Base-by-base conservation (phyloP, 2,797 vertebrate genomes). In the Microctenopoma lineatum region DNA sequence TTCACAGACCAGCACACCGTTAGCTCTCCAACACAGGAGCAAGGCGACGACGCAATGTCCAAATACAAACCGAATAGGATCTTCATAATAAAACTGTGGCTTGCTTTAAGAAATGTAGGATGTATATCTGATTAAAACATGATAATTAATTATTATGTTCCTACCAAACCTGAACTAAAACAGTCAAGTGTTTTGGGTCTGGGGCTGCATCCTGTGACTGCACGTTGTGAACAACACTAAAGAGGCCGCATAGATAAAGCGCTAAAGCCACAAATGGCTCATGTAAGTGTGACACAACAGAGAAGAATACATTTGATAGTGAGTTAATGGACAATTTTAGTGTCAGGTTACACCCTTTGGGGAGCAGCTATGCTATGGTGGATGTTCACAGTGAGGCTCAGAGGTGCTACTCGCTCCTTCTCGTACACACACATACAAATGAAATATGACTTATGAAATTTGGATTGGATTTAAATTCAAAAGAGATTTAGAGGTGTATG, bases 251-350 rank as follows among this genome's bases (percentile, higher is more conserved):
- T 34, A 70, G 75, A 55, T 29, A 16, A 60, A 68, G 81, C 73
- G 56, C 77, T 83, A 70, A 83, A 88, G 75, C 80, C 80, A 76
- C 85, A 86, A 89, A 90, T 87, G 83, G 81, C 71, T 86, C 70
- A 39, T 73, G 79, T 81, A 91, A 83, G 87, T 88, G 83, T 88
- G 92, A 91, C 82, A 78, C 90, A 86, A 84, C 67, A 77, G 82
- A 83, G 88, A 95, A 95, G 92, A 95, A 96, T 93, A 93, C 92
- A 93, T 92, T 94, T 94, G 73, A 89, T 86, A 81, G 84, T 79
- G 95, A 95, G 95, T 95, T 96, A 96, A 96, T 95, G 94, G 94
- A 95, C 91, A 88, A 94, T 95, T 94, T 96, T 94, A 95, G 95
- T 94, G 94, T 95, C 92, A 87, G 93, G 94, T 95, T 95, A 95